Percentiles rank a stretch among this genome's conserved stretches.
phyloP scores from a whole-genome alignment of 2,113 vertebrate genomes.

The Solea senegalensis region DNA sequence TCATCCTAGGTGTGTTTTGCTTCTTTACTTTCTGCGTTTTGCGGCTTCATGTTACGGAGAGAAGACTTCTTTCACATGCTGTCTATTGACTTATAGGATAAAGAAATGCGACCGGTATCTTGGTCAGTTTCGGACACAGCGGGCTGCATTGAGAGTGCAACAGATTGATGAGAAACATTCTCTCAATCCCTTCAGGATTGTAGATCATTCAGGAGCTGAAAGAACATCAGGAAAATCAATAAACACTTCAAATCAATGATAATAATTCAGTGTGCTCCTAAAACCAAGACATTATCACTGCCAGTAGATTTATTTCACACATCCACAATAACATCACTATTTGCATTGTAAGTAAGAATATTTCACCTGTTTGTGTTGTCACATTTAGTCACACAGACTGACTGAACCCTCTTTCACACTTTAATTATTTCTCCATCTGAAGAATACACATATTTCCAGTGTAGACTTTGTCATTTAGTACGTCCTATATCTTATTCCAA shows the following conservation, averaged over 20 bases:
- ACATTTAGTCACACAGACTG: not conserved
- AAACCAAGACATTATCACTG: not conserved
- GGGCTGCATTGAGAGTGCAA: not conserved
- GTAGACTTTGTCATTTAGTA: not conserved
- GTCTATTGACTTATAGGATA: not conserved
- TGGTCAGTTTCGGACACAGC: not conserved
- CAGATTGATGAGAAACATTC: not conserved
- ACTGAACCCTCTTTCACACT: not conserved
- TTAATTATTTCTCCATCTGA: too few species aligned
- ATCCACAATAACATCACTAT: not conserved
- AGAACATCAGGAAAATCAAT: not conserved
- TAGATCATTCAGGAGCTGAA: not conserved
- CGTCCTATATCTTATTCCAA: constrained; percentile 3
- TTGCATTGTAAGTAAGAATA: not conserved
- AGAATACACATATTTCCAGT: constrained; percentile 15
- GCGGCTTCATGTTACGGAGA: too few species aligned
- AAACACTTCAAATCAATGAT: too few species aligned
- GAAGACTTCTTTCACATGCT: too few species aligned
- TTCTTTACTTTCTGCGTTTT: too few species aligned
- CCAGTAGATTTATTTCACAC: not conserved
- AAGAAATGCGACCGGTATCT: not conserved
- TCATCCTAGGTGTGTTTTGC: too few species aligned
- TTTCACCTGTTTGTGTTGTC: constrained; percentile 1
- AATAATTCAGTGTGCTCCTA: too few species aligned
- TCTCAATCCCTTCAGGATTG: not conserved